Conservation (phyloP, 2,797 vertebrate genomes). For the Propithecus perrieri region DNA sequence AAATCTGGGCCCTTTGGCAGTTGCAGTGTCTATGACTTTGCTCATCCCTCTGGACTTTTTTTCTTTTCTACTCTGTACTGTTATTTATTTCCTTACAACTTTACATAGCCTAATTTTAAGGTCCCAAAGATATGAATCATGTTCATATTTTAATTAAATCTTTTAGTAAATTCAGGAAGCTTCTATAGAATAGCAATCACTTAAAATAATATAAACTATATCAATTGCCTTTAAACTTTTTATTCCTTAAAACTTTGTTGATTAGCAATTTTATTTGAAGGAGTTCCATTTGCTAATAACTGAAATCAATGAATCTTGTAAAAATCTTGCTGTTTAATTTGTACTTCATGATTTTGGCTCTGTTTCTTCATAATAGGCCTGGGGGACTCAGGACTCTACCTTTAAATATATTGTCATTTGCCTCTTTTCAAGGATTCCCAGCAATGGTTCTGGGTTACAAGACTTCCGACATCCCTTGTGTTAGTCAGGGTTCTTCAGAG, state of each 20-base stretch:
- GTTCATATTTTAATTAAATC: slow-evolving; percentile 43
- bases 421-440: neutral
- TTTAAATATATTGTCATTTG: neutral
- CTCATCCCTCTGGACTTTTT: neutral
- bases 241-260: slow-evolving; percentile 17
- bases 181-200: neutral
- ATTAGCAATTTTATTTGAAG: neutral
- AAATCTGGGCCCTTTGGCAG: slow-evolving; percentile 39
- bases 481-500: neutral
- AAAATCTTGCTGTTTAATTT: neutral
- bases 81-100: slow-evolving; percentile 56
- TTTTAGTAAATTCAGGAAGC: slow-evolving; percentile 26
- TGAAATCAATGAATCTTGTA: neutral
- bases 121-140: slow-evolving; percentile 3
- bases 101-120: slow-evolving; percentile 40
- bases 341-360: neutral
- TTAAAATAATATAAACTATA: neutral
- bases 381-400: neutral
- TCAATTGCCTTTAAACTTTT: slow-evolving; percentile 6
- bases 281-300: neutral
- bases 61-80: neutral
- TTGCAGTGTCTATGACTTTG: neutral
- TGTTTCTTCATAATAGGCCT: neutral
- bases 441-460: neutral
- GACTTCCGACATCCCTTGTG: neutral